phyloP scores from a whole-genome alignment of 2,113 vertebrate genomes.

The Mesembrinibis cayennensis region DNA sequence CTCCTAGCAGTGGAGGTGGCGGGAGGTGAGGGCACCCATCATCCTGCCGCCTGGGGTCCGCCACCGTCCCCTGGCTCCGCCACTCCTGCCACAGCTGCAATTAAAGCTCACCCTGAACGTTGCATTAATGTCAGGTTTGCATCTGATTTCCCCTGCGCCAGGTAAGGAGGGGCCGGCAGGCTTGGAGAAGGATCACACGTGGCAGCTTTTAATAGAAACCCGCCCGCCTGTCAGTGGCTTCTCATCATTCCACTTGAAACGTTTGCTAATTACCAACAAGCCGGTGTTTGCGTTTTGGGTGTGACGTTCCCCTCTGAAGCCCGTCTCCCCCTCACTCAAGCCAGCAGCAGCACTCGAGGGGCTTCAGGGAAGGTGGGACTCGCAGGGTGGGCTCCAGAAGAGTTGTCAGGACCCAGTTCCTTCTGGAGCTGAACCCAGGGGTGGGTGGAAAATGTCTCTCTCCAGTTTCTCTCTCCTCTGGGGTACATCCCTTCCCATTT shows the following conservation, averaged over 20 bases:
- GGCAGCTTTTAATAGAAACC: constrained; percentile 70
- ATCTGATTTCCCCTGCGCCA: constrained; percentile 23
- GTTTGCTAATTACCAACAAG: constrained; percentile 57
- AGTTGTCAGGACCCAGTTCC: background rate
- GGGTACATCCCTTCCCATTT: background rate
- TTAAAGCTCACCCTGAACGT: background rate
- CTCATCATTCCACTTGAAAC: constrained; percentile 59
- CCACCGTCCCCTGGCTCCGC: accelerated
- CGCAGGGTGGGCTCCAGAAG: background rate
- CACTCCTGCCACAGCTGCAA: background rate
- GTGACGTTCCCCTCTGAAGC: constrained; percentile 16
- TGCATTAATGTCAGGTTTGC: constrained; percentile 42
- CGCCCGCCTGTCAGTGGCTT: constrained; percentile 53
- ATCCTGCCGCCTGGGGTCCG: accelerated
- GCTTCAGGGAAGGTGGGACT: background rate
- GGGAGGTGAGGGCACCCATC: background rate
- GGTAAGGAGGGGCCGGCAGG: constrained; percentile 55
- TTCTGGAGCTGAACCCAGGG: background rate
- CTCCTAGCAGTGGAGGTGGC: accelerated
- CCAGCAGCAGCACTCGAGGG: accelerated
- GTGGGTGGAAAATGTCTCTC: background rate
- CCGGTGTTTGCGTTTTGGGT: constrained; percentile 5
- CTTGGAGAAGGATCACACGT: constrained; percentile 60
- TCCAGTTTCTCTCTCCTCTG: background rate
- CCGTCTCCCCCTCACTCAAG: background rate